These are phyloP conservation scores for Synergus laeviventris DNA, from an alignment of 2,888 invertebrate genomes.

Conservation along the genomic window DNA sequence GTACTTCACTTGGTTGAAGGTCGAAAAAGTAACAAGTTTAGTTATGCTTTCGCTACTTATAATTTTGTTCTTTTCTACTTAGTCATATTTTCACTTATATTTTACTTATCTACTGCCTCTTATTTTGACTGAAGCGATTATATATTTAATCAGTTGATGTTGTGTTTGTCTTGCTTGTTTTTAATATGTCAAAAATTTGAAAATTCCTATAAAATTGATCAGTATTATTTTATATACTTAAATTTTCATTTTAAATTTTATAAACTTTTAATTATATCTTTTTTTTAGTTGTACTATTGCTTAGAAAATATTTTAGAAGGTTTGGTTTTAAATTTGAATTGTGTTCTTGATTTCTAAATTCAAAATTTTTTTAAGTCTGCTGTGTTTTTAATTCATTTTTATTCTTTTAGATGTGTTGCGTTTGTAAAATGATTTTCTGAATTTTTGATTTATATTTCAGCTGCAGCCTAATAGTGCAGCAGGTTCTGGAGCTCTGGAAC, in stretches of 20 bases:
- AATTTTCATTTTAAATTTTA: too few species aligned
- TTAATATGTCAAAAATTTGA: neutral
- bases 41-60: conserved; percentile 45
- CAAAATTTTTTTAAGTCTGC: conserved; percentile 34
- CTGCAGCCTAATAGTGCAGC: conserved; percentile 95
- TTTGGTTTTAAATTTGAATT: neutral
- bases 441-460: conserved; percentile 76
- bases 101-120: too few species aligned
- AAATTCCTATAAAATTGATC: neutral
- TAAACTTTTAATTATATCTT: neutral
- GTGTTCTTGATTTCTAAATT: neutral
- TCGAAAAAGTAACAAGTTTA: conserved; percentile 35
- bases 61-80: conserved; percentile 34
- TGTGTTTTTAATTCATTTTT: conserved; percentile 42
- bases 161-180: neutral
- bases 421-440: conserved; percentile 37
- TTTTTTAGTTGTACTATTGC: neutral
- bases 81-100: neutral
- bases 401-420: conserved; percentile 43
- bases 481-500: conserved; percentile 97
- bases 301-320: neutral
- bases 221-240: too few species aligned
- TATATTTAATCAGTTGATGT: neutral
- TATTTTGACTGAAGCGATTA: too few species aligned
- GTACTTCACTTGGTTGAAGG: conserved; percentile 43